phyloP scores from a whole-genome alignment of 2,888 invertebrate species.

The Tenthredo livida region DNA sequence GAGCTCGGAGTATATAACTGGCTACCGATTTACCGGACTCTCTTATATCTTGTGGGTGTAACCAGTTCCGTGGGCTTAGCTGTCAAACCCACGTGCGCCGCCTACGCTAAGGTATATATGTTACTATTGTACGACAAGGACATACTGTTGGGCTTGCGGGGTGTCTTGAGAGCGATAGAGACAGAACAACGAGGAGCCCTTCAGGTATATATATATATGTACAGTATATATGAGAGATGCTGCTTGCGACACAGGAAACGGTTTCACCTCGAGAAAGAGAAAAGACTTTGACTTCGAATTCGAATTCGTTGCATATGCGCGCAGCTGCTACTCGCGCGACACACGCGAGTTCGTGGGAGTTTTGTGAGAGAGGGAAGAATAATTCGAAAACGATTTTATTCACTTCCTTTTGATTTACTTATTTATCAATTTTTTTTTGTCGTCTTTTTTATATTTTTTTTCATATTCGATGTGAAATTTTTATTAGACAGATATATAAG shows the following conservation, averaged over 20 bases:
- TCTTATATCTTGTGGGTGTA: constrained; percentile 73
- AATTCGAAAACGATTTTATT: constrained; percentile 2
- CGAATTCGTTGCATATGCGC: neutral
- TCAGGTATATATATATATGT: constrained; percentile 55
- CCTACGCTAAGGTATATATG: constrained; percentile 72
- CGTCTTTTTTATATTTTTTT: neutral
- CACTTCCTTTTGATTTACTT: neutral
- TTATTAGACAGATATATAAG: neutral
- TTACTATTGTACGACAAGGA: constrained; percentile 62
- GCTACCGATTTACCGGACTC: constrained; percentile 58
- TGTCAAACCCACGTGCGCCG: constrained; percentile 77
- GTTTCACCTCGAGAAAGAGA: constrained; percentile 68
- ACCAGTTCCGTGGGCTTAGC: constrained; percentile 76
- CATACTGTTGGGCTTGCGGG: constrained; percentile 44
- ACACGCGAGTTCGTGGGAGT: constrained; percentile 18
- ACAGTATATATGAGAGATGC: constrained; percentile 63
- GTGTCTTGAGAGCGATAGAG: constrained; percentile 46
- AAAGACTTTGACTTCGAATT: constrained; percentile 12
- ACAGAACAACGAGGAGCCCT: constrained; percentile 56
- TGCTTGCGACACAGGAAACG: constrained; percentile 75
- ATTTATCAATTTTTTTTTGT: neutral
- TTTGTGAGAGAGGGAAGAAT: neutral
- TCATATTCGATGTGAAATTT: neutral
- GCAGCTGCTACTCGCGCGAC: neutral
- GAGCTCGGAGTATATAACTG: neutral